Base-by-base conservation (phyloP, 2,797 vertebrate genomes). In the Hypotaenidia philippensis region DNA sequence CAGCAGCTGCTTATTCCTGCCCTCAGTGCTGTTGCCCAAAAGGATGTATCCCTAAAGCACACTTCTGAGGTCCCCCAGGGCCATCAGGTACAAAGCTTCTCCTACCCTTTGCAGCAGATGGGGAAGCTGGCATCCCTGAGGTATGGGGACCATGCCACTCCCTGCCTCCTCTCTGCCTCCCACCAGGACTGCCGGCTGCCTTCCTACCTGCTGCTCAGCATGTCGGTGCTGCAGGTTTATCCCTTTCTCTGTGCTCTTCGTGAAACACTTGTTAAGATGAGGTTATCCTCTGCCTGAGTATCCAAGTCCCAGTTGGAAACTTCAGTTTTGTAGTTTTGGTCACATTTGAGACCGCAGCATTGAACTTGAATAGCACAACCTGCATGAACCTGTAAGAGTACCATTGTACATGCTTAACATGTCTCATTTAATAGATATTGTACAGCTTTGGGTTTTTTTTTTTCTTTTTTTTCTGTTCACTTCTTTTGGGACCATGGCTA, bases 381-480 rank as follows among this genome's bases (percentile, higher is more conserved):
- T 45, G 21, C 3, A 2, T 56, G n/a, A 81, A 59, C 34, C 38
- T 63, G 50, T 40, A 69, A 44, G 32, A 7, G 31, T 66, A 21
- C 52, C 14, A 7, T 8, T 50, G 52, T 20, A 25, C 11, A 4
- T 31, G 31, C 31, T 64, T 52, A 63, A 29, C 21, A 44, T 64
- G 21, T 9, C 34, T 93, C 36, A 47, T 87, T 87, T 83, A 68
- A 41, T 38, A 83, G 19, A 21, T 40, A 55, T 71, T 20, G 4
- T 32, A 49, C 14, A 1, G 0, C 2, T 0, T 25, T 40, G n/a
- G 41, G 18, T 4, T 44, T 44, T 53, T 49, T 7, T 22, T 16
- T 26, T 17, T 6, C 27, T 26, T 6, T 31, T 38, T 68, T 61
- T 49, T 4, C 63, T 44, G 7, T 84, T 70, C 69, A n/a, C 3